Evolutionary conservation across 2,113 vertebrate species (phyloP), one percentile per base, ranked within the genome.

Genomic region (Tamias sibiricus): DNA sequence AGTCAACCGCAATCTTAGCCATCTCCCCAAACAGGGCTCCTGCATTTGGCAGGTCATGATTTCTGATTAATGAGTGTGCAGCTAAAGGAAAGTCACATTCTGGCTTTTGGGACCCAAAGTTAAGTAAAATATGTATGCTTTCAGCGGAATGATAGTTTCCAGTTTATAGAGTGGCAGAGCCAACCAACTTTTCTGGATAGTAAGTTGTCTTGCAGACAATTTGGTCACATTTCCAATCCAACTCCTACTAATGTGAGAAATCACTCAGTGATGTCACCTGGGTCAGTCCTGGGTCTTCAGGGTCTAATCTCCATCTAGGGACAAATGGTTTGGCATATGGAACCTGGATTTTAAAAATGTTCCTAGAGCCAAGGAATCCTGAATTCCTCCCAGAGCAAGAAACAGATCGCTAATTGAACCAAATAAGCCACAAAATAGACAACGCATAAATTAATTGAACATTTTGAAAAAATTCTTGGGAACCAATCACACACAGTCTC

Each of bases 221-320:
- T 91, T 11, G 16, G 72, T 94, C 84, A 72, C 22, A 74, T 75
- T 93, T 90, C 59, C 59, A 90, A 59, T 35, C 10, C 75, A 71
- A n/a, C 75, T 64, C 26, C 4, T 92, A 32, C 90, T 69, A 80
- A 77, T 19, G 9, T 37, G 71, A 97, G 22, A 96, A 92, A 16
- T 87, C 20, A 47, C 68, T 93, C 86, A 69, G 40, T 47, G 24
- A 81, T 64, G 37, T 88, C 66, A 40, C 28, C 13, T 62, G 44
- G 42, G 66, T 81, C 90, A 76, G 2, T 47, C 35, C 66, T 72
- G 22, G 49, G 35, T 20, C 71, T 77, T 76, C 35, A 1, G 19
- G 47, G 68, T 84, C 77, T 66, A 90, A 90, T 54, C 47, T 9
- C 14, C n/a, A 47, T 86, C 37, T 16, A 75, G 66, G 57, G 49